Conservation (phyloP, 2,888 invertebrate genomes). For the Busseola fusca region DNA sequence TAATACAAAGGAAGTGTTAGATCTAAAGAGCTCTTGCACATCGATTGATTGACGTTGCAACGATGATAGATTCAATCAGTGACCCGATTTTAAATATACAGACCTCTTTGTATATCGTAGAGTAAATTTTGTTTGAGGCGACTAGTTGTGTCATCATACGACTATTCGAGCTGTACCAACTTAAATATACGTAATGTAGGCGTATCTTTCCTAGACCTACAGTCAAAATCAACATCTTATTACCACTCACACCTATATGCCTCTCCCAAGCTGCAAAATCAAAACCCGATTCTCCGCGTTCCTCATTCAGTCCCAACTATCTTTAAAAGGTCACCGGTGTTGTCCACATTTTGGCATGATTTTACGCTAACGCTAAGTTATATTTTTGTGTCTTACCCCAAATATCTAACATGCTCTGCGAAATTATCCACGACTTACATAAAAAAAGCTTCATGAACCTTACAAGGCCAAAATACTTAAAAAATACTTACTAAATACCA, state of each 20-base stretch:
- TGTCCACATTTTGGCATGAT: neutral
- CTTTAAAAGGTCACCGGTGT: neutral
- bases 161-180: neutral
- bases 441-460: conserved; percentile 11
- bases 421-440: neutral
- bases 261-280: no score
- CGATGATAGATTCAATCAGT: conserved; percentile 19
- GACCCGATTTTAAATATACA: conserved; percentile 15
- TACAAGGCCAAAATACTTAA: conserved; percentile 9
- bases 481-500: conserved; percentile 97
- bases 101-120: conserved; percentile 10
- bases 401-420: neutral
- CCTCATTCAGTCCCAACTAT: neutral
- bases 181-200: neutral
- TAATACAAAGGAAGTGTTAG: conserved; percentile 18
- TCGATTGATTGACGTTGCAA: conserved; percentile 23
- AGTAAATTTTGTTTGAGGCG: neutral
- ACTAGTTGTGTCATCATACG: neutral
- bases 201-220: neutral
- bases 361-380: neutral
- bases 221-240: neutral
- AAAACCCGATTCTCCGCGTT: neutral
- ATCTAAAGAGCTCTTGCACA: conserved; percentile 23
- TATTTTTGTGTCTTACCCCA: neutral
- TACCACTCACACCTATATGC: neutral